Evolutionary conservation across 1,140 invertebrate genomes (phyloP), one percentile per base, ranked within the genome.

Genomic region (Chelonus insularis): DNA sequence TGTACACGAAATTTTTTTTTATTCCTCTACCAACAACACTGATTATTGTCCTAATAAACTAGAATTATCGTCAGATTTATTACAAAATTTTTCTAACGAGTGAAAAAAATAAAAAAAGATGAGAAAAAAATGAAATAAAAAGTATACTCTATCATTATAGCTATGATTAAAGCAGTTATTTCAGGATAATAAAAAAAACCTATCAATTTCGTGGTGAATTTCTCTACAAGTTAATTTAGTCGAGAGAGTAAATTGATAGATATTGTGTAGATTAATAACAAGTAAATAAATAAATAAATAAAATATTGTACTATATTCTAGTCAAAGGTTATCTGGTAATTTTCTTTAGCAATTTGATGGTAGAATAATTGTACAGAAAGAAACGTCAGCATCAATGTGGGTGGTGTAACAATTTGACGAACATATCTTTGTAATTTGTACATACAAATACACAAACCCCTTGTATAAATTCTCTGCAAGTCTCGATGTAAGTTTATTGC

Each of bases 361-460:
- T n/a, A n/a, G n/a, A n/a, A n/a, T n/a, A n/a, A n/a, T n/a, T n/a
- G n/a, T n/a, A n/a, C n/a, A n/a, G 25, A 4, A 7, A 39, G 36
- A n/a, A 39, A 11, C 8, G 12, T 45, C 18, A 18, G 18, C 12
- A 20, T n/a, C 41, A 20, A 16, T 7, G 41, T 52, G 12, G 50
- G 29, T 52, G 29, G 50, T 14, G 50, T 23, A 52, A 52, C 25
- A 6, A 11, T 23, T 50, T 50, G 47, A 50, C 21, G 23, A 23
- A 50, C 23, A 1, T 50, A 50, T 50, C 21, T 18, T 29, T 50
- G 47, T 23, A 52, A 52, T 52, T 52, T 52, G 32, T 52, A 36
- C 4, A 23, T 52, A 52, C 14, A 25, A 25, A 48, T n/a, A 48
- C 23, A 52, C 34, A 52, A 11, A 3, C 16, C 20, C 5, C 23